These are phyloP conservation scores for Lissonota sp. DNA, from an alignment of 2,888 invertebrate species.

Conservation along the genomic window DNA sequence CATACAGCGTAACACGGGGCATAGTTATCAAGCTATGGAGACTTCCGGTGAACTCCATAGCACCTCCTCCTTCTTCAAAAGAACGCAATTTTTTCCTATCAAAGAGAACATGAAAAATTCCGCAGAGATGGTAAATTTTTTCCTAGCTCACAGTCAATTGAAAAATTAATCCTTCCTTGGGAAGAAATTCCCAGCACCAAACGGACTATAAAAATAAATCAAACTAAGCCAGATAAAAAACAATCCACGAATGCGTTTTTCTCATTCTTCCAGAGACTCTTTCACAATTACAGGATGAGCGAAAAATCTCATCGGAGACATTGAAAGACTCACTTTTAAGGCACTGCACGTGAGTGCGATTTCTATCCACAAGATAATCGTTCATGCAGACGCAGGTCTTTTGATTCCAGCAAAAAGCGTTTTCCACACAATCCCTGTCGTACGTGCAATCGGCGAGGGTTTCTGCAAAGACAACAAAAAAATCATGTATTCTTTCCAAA, in stretches of 20 bases:
- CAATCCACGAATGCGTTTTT: no score
- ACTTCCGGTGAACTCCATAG: slow-evolving; percentile 42
- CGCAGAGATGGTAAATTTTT: slow-evolving; percentile 21
- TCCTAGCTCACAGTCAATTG: slow-evolving; percentile 8
- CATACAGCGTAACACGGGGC: neutral
- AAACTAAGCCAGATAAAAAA: no score
- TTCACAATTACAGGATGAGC: neutral
- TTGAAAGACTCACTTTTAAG: slow-evolving; percentile 77
- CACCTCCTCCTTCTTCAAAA: slow-evolving; percentile 9
- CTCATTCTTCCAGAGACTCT: neutral
- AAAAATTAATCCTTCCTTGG: no score
- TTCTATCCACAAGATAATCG: slow-evolving; percentile 80
- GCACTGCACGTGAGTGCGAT: slow-evolving; percentile 82
- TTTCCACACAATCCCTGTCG: slow-evolving; percentile 75
- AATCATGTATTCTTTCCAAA: neutral
- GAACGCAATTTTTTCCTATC: slow-evolving; percentile 11
- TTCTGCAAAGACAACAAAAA: slow-evolving; percentile 70
- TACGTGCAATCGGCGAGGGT: slow-evolving; percentile 72
- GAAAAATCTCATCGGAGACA: neutral
- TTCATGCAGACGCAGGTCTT: slow-evolving; percentile 82
- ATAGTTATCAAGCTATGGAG: slow-evolving; percentile 31
- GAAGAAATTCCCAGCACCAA: no score
- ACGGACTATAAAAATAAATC: no score
- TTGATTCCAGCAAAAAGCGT: slow-evolving; percentile 76
- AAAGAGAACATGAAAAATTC: slow-evolving; percentile 25